Evolutionary conservation across 2,797 vertebrate species (phyloP), one percentile per base, ranked within the genome.

Genomic region (Parauchenoglanis punctatus): DNA sequence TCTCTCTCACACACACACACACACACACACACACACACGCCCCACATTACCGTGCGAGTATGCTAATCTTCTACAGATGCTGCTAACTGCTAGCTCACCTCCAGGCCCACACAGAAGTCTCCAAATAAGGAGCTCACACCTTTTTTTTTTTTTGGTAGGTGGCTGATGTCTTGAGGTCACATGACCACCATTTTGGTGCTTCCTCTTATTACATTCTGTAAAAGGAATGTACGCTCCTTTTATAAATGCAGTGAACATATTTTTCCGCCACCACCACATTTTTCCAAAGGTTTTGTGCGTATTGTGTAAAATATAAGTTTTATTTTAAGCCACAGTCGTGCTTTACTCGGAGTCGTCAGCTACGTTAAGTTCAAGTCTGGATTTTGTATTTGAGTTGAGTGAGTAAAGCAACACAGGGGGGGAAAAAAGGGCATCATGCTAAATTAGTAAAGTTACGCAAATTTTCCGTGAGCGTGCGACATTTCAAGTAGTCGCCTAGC

Each of bases 121-220:
- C 18, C 8, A 25, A 75, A 70, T 54, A 25, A n/a, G 1, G 2
- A 68, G 28, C 68, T 40, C 68, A 1, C 40, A 40, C 40, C 35
- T 40, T 40, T 40, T 40, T 40, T 40, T 40, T 40, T 40, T 40
- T 40, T 40, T 3, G 3, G 40, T 10, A 40, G 8, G 7, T 59
- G 56, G 35, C 23, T 18, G 40, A 56, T 81, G 58, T 63, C 59
- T 46, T 65, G 44, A 83, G 61, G 61, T 83, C 81, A 83, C 63
- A 83, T 54, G 81, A 83, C 81, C 81, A 67, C 7, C 46, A 23
- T 68, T 67, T 54, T 25, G 63, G 81, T 31, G 46, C 81, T 54
- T 83, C 20, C 35, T 52, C 5, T 63, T 15, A 12, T 25, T 23
- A 12, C 56, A 31, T 54, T 77, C 75, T 31, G 8, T 77, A 54